Conservation (phyloP, 1,140 invertebrate genomes). For the Eubasilissa regina region DNA sequence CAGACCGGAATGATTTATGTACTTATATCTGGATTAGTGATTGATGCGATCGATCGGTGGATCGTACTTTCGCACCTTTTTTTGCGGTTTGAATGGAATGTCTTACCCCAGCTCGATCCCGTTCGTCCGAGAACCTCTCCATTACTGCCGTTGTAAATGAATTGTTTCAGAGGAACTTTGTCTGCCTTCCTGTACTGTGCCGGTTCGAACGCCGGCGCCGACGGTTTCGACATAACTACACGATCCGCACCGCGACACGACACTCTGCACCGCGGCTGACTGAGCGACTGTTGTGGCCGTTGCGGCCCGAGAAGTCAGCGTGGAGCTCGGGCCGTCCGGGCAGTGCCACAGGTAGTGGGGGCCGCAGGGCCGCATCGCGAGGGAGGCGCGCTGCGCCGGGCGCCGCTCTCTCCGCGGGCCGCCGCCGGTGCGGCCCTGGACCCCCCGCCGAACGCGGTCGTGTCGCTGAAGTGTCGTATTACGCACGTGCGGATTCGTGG, state of each 20-base stretch:
- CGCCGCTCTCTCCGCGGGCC: not conserved
- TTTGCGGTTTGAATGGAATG: not conserved
- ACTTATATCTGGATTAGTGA: not conserved
- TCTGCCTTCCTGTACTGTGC: slow-evolving; percentile 54
- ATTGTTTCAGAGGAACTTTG: slow-evolving; percentile 65
- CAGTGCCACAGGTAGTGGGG: not conserved
- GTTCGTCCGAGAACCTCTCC: slow-evolving; percentile 83
- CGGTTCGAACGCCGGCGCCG: slow-evolving; percentile 30
- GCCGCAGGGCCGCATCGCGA: not conserved
- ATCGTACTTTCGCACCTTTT: not conserved
- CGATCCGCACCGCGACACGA: slow-evolving; percentile 44
- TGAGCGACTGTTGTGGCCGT: slow-evolving; percentile 27
- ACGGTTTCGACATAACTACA: slow-evolving; percentile 45
- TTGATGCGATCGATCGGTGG: not conserved
- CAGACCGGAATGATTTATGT: slow-evolving; percentile 20
- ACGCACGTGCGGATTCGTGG: not conserved
- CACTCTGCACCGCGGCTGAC: slow-evolving; percentile 29
- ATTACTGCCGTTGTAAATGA: slow-evolving; percentile 81
- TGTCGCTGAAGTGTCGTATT: slow-evolving; percentile 10
- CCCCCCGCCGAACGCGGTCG: not conserved
- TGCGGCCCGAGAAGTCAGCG: too few species aligned
- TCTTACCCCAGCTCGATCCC: slow-evolving; percentile 83
- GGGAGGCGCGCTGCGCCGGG: not conserved
- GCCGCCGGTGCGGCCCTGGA: not conserved
- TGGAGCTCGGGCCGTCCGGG: not conserved